Evolutionary conservation across 2,888 invertebrate genomes (phyloP).

Genomic region (Aphrophora alni): DNA sequence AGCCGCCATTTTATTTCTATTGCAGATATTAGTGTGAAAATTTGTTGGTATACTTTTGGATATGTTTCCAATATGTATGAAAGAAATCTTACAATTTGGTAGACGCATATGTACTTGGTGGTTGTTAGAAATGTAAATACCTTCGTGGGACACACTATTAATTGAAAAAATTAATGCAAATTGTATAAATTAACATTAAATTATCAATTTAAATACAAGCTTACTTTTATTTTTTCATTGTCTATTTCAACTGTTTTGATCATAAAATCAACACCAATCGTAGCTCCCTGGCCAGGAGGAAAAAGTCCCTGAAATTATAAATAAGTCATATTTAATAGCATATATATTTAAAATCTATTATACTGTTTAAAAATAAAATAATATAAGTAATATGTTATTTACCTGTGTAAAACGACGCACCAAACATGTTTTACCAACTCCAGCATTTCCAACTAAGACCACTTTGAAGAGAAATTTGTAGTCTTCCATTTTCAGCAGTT

Average conservation of each 20-base stretch:
- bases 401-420: slow-evolving; percentile 96
- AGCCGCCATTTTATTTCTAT: no score
- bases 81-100: no score
- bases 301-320: slow-evolving; percentile 76
- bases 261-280: slow-evolving; percentile 99
- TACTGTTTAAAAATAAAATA: slow-evolving; percentile 12
- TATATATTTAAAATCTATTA: no score
- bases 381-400: slow-evolving; percentile 34
- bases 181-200: no score
- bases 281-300: slow-evolving; percentile 97
- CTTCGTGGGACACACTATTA: no score
- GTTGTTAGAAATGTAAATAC: no score
- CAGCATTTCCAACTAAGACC: slow-evolving; percentile 96
- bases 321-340: background rate
- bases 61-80: no score
- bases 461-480: slow-evolving; percentile 99
- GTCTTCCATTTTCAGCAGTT: slow-evolving; percentile 79
- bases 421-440: slow-evolving; percentile 97
- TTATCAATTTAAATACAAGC: background rate
- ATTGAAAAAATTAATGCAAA: no score
- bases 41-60: no score
- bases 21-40: no score
- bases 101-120: no score
- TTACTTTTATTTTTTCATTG: slow-evolving; percentile 91
- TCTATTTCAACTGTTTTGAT: slow-evolving; percentile 98